phyloP scores from a whole-genome alignment of 2,888 invertebrate species.

The Entomobrya proxima region DNA sequence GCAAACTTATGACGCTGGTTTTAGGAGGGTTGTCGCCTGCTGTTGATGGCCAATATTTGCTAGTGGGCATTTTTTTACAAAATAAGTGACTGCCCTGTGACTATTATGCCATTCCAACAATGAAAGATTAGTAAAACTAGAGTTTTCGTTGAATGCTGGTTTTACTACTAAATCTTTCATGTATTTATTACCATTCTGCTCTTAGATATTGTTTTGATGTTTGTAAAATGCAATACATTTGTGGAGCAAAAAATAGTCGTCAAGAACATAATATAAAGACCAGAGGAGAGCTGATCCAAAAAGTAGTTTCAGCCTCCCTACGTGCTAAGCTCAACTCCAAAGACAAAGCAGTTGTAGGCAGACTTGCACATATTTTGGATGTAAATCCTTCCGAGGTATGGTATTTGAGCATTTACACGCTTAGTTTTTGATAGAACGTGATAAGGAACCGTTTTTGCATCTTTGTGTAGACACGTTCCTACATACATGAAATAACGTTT shows the following conservation, averaged over 20 bases:
- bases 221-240: background rate
- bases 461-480: constrained; percentile 29
- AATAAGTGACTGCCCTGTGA: background rate
- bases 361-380: constrained; percentile 1
- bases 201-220: background rate
- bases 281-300: background rate
- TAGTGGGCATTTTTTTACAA: background rate
- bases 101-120: constrained; percentile 20
- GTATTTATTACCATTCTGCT: background rate
- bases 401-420: constrained; percentile 22
- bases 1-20: background rate
- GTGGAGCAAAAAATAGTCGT: background rate
- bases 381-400: constrained; percentile 10
- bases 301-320: background rate
- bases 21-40: constrained; percentile 11
- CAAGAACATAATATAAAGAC: background rate
- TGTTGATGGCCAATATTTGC: constrained; percentile 26
- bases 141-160: background rate
- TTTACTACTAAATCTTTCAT: background rate
- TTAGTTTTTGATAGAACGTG: constrained; percentile 47
- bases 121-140: background rate
- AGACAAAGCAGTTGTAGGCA: background rate
- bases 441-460: constrained; percentile 39
- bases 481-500: constrained; percentile 33
- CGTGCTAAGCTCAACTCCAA: background rate